phyloP scores from a whole-genome alignment of 2,113 vertebrate species.

The Engraulis encrasicolus region DNA sequence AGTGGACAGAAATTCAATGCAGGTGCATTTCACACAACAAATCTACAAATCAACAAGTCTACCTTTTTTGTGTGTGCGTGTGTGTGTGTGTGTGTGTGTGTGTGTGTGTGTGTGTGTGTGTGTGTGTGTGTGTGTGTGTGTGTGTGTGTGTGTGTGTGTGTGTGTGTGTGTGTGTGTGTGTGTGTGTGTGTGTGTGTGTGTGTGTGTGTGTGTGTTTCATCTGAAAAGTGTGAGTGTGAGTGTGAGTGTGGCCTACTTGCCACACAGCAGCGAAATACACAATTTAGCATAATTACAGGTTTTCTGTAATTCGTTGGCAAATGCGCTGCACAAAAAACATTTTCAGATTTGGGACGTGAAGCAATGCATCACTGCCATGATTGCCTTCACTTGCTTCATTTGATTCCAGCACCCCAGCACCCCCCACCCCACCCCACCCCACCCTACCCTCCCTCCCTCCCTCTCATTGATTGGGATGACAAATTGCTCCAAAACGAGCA shows the following conservation, averaged over 20 bases:
- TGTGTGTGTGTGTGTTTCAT: neutral
- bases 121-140: neutral
- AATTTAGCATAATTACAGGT: conserved; percentile 14
- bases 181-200: neutral
- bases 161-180: neutral
- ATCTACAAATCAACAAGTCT: no score
- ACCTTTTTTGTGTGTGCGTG: neutral
- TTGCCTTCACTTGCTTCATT: conserved; percentile 12
- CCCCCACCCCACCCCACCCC: no score
- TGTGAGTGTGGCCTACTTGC: neutral
- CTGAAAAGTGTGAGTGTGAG: neutral
- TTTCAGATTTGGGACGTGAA: conserved; percentile 1
- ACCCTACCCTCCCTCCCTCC: no score
- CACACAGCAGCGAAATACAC: neutral
- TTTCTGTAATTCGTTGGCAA: neutral
- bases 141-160: neutral
- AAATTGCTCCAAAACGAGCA: neutral
- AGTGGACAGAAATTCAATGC: neutral
- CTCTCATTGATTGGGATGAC: neutral
- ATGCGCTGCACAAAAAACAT: neutral
- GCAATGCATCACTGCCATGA: conserved; percentile 12
- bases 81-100: conserved; percentile 8
- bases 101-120: neutral
- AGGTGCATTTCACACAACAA: neutral
- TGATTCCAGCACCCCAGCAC: conserved; percentile 13